Evolutionary conservation across 1,140 invertebrate genomes (phyloP), one percentile per base, ranked within the genome.

Genomic region (Drosophila athabasca): DNA sequence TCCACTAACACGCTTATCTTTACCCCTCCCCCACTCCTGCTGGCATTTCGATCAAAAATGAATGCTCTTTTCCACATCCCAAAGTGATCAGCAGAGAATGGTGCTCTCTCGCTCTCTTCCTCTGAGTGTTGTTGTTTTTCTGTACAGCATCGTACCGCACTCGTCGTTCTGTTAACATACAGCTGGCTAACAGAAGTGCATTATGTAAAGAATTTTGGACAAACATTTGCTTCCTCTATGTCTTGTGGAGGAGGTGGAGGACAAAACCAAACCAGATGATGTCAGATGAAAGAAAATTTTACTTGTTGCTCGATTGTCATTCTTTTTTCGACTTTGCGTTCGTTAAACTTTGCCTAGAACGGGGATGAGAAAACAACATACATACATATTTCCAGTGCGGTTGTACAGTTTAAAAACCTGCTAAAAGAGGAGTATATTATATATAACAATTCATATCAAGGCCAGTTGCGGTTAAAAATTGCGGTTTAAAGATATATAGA

Each of bases 331-430:
- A 35, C 31, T 62, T 13, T 17, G 50, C 71, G 71, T 74, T 75
- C 53, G 49, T 75, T 75, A 75, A 75, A 75, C 71, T 66, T 74
- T 58, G 60, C 60, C 52, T 52, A 74, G 71, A 39, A 46, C 69
- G 15, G 9, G 9, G 51, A 31, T 31, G 46, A 44, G 13, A 72
- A 11, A 46, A 60, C 58, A 31, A 50, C 8, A 44, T 65, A 19
- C 17, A 19, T 19, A 19, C 17, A 19, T 19, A 19, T 1, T 0
- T 19, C 41, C 39, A 45, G 31, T 62, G 39, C 24, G 5, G 57
- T 24, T 54, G n/a, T 52, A 46, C 24, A 50, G 71, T 74, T 74
- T 59, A 75, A 74, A 44, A 74, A 74, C 71, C 53, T 74, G 43
- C 35, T 39, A 13, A 26, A 26, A 26, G 24, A 26, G 24, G 24